Base-by-base conservation (phyloP, 2,888 invertebrate genomes). In the Aleiodes alternator region DNA sequence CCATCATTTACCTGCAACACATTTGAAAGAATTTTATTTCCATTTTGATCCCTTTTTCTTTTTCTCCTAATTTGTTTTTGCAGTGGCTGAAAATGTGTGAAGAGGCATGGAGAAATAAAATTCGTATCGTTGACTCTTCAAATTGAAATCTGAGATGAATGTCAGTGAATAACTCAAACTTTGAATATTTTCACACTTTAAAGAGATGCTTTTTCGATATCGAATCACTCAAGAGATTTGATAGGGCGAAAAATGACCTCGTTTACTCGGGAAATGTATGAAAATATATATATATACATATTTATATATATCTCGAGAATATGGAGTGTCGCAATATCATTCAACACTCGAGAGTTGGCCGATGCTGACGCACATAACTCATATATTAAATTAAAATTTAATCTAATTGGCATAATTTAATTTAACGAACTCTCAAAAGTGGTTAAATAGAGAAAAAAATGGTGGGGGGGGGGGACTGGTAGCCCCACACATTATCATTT, bases 371-470 rank as follows among this genome's bases (percentile, higher is more conserved):
- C 64, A 64, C 64, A 38, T 50, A 29, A 7, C 68, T 76, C 71
- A 78, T 77, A 43, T 43, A 79, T 79, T 75, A 73, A 76, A 79
- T 78, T 75, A 78, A 57, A 75, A 76, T 69, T 75, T 77, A 73
- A 79, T 77, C 78, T 56, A 76, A 79, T 79, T 79, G 75, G 72
- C 73, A 72, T 76, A 78, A 79, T 76, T 79, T 72, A 76, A 79
- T 79, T 78, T 75, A 78, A 73, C 75, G 76, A 76, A 48, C 43
- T 11, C 55, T 48, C 16, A 4, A 43, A 16, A 64, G 64, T 29
- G 64, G 23, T 14, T 48, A 8, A 11, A 64, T 6, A 48, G 4
- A 43, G 4, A 64, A 48, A 23, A 64, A 43, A 43, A 43, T 0
- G 9, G 11, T 1, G 23, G 23, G 23, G 1, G 23, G 23, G 23